Conservation (phyloP, 2,797 vertebrate genomes). For the Eleutherodactylus coqui region DNA sequence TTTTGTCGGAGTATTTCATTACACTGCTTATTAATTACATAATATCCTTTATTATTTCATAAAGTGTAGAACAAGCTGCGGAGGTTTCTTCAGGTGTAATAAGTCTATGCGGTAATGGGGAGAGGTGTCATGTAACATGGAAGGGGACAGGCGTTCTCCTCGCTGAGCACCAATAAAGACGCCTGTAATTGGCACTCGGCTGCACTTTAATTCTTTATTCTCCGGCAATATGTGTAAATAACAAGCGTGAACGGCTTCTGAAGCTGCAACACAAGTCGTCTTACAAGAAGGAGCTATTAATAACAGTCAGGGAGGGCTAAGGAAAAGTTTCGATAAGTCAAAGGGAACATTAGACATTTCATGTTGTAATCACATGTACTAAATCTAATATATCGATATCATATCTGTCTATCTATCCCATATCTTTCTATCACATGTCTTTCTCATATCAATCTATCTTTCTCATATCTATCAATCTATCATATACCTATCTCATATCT, state of each 20-base stretch:
- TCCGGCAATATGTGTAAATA: conserved; percentile 10
- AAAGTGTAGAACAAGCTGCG: conserved; percentile 12
- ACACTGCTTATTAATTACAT: conserved; percentile 53
- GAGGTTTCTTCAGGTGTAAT: conserved; percentile 43
- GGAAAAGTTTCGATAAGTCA: neutral
- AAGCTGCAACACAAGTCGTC: neutral
- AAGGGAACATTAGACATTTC: neutral
- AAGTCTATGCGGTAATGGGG: conserved; percentile 30
- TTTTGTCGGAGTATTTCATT: conserved; percentile 27
- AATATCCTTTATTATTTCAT: conserved; percentile 44
- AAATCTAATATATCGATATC: too few relatives aligned
- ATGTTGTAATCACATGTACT: too few relatives aligned
- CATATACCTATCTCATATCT: too few relatives aligned
- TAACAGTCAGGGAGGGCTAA: neutral
- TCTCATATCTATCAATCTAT: too few relatives aligned
- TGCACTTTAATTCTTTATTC: neutral
- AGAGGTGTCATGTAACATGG: conserved; percentile 11
- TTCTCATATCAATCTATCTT: too few relatives aligned
- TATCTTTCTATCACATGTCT: too few relatives aligned
- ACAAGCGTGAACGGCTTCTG: neutral
- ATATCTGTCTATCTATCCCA: too few relatives aligned
- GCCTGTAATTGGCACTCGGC: neutral
- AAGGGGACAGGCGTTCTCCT: neutral
- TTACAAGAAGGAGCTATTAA: neutral
- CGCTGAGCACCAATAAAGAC: neutral